These are phyloP conservation scores for Rhimphoctona megacephalus DNA, from an alignment of 2,888 invertebrate genomes.

Conservation along the genomic window DNA sequence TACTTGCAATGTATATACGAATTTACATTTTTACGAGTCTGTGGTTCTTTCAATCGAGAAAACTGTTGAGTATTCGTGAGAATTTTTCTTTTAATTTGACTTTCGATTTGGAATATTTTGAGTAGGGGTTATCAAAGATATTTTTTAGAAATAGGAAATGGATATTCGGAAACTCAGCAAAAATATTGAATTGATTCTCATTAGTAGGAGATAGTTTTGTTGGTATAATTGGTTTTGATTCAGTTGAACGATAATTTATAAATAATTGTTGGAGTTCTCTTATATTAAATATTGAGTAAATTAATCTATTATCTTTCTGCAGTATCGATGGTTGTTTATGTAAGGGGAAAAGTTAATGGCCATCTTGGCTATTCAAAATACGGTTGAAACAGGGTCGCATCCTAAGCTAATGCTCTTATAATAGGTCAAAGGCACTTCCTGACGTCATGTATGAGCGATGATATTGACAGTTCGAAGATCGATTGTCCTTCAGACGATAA, in stretches of 20 bases:
- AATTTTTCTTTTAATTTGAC: not conserved
- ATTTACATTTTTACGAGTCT: not conserved
- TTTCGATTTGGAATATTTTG: not conserved
- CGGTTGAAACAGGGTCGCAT: not conserved
- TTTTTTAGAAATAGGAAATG: not conserved
- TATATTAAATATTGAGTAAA: not conserved
- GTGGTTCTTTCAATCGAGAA: too few species aligned
- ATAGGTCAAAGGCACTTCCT: constrained; percentile 2
- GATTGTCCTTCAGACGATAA: constrained; percentile 28
- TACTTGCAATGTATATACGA: not conserved
- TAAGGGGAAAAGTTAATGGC: not conserved
- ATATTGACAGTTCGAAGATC: constrained; percentile 40
- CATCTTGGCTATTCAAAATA: not conserved
- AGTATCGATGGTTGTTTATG: not conserved
- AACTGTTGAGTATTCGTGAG: too few species aligned
- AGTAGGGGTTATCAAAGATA: not conserved
- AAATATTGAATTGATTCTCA: not conserved
- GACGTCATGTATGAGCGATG: not conserved
- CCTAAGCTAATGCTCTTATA: not conserved
- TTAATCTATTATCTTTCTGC: not conserved
- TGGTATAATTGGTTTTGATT: not conserved
- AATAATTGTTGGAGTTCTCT: too few species aligned
- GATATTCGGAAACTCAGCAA: not conserved
- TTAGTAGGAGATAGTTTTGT: not conserved
- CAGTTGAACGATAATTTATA: too few species aligned